These are phyloP conservation scores for Thysanoteuthis rhombus DNA, from an alignment of 2,888 invertebrate genomes.

Conservation along the genomic window DNA sequence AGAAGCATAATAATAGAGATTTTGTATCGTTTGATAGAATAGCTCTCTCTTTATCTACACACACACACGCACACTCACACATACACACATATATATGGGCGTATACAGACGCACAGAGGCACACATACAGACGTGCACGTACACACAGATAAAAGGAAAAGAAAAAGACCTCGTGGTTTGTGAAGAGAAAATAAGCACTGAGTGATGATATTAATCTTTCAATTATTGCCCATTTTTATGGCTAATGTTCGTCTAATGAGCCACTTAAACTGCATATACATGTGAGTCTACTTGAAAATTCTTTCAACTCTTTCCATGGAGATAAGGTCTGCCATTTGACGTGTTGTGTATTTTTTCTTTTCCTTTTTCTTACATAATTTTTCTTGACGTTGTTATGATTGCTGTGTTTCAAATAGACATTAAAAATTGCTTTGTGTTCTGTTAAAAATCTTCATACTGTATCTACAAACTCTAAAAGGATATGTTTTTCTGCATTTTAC, in stretches of 20 bases:
- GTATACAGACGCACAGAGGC: background rate
- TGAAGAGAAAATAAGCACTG: background rate
- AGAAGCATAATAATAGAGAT: background rate
- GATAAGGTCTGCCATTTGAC: background rate
- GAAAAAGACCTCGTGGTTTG: background rate
- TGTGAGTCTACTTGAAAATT: background rate
- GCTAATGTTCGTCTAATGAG: background rate
- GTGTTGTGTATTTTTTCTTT: background rate
- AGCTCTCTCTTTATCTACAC: background rate
- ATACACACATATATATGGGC: too few species aligned
- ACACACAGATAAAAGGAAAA: background rate
- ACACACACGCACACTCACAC: background rate
- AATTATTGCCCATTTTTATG: background rate
- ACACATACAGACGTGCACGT: too few species aligned
- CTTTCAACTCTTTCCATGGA: background rate
- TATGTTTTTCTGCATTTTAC: too few species aligned
- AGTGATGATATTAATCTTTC: background rate
- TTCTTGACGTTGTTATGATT: too few species aligned
- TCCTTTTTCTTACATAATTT: too few species aligned
- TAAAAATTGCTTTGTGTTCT: too few species aligned
- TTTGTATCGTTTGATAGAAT: background rate
- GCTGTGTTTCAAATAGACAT: too few species aligned
- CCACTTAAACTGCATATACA: background rate
- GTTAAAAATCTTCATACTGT: too few species aligned
- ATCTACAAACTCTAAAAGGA: too few species aligned